phyloP scores from a whole-genome alignment of 2,113 vertebrate genomes.

The Psettodes erumei region DNA sequence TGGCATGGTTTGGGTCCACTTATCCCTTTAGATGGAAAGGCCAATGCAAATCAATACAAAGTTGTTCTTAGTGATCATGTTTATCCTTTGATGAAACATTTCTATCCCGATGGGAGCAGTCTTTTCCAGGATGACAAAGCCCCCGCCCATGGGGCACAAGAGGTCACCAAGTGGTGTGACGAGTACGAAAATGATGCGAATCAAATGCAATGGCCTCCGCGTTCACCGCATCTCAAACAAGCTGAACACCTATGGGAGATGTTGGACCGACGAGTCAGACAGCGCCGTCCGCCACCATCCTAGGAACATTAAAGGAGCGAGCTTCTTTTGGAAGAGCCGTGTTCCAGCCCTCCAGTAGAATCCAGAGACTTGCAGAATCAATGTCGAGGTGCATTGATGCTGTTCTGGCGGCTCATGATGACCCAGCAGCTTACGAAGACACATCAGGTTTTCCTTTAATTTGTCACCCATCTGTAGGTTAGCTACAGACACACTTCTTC shows the following conservation, averaged over 20 bases:
- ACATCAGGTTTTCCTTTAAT: neutral
- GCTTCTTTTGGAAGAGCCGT: neutral
- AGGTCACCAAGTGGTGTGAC: neutral
- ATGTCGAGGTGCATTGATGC: neutral
- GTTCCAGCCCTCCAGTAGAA: neutral
- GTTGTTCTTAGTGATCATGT: neutral
- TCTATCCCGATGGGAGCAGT: neutral
- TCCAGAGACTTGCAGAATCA: neutral
- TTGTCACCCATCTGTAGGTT: slow-evolving; percentile 19
- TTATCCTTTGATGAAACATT: neutral
- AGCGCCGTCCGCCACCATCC: neutral
- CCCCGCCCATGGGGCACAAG: no score
- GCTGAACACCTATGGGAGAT: neutral
- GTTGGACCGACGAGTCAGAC: neutral
- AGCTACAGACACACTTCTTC: slow-evolving; percentile 40
- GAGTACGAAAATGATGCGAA: neutral
- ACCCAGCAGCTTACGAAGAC: neutral
- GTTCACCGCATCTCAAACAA: neutral
- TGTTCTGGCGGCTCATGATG: neutral
- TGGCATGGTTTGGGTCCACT: neutral
- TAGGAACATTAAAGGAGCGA: no score
- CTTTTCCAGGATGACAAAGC: neutral
- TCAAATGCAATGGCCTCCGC: neutral
- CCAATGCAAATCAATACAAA: neutral
- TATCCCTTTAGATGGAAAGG: neutral